Conservation (phyloP, 2,797 vertebrate genomes). For the Diceros bicornis region DNA sequence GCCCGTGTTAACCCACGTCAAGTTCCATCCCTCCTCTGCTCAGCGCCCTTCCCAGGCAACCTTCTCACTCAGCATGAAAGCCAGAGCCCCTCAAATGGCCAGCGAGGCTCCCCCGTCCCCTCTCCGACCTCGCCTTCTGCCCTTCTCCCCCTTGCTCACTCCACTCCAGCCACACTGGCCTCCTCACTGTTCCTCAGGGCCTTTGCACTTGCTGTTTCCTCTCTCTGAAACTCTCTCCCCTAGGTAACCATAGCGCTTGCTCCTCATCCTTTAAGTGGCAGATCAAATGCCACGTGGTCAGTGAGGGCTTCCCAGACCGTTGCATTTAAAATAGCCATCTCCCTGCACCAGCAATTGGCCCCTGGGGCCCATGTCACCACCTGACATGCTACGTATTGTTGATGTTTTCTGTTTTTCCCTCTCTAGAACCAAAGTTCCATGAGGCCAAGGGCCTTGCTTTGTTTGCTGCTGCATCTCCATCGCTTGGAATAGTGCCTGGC, state of each 20-base stretch:
- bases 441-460: background rate
- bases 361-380: background rate
- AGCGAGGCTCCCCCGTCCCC: fast-evolving
- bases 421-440: background rate
- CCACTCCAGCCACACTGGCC: fast-evolving
- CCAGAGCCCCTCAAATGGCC: background rate
- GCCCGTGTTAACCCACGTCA: background rate
- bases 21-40: background rate
- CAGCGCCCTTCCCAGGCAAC: background rate
- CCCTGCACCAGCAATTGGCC: background rate
- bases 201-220: background rate
- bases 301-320: background rate
- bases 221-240: background rate
- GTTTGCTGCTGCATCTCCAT: background rate
- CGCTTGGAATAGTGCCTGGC: background rate
- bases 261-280: background rate
- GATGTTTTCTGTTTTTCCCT: background rate
- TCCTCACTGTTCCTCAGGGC: background rate
- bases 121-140: background rate
- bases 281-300: background rate
- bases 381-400: background rate
- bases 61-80: background rate
- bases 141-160: background rate
- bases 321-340: background rate
- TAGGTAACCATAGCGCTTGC: background rate